Percentiles rank a stretch among this genome's conserved stretches.
phyloP scores from a whole-genome alignment of 2,888 invertebrate species.

The Vanessa cardui region DNA sequence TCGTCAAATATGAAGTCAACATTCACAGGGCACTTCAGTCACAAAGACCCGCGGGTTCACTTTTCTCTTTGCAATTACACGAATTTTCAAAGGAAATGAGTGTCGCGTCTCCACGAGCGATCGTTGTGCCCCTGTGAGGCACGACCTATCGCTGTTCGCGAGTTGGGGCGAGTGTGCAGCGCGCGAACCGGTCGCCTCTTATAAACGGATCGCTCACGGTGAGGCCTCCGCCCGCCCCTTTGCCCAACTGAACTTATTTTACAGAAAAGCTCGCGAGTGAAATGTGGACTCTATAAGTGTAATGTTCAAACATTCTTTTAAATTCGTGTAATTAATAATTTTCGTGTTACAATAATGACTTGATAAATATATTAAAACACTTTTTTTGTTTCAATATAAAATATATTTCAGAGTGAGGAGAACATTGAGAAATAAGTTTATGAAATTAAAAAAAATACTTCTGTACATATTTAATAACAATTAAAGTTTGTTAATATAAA shows the following conservation, averaged over 20 bases:
- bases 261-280: constrained; percentile 39
- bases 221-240: constrained; percentile 48
- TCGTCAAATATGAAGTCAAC: constrained; percentile 58
- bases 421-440: too few relatives aligned
- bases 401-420: background rate
- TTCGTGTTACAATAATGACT: too few relatives aligned
- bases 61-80: constrained; percentile 80
- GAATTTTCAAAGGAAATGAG: constrained; percentile 82
- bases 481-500: too few relatives aligned
- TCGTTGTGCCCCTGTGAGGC: constrained; percentile 74
- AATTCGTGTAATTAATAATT: background rate
- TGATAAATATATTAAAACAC: too few relatives aligned
- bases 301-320: background rate
- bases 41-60: constrained; percentile 70
- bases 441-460: too few relatives aligned
- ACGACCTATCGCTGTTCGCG: constrained; percentile 79
- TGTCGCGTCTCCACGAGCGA: constrained; percentile 67
- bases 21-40: constrained; percentile 75
- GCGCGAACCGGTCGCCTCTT: constrained; percentile 60
- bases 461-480: too few relatives aligned
- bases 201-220: constrained; percentile 46
- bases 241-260: constrained; percentile 47
- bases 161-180: constrained; percentile 70
- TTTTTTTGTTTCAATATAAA: background rate
- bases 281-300: constrained; percentile 2